These are phyloP conservation scores for Galeopsomyia nigrocyanea DNA, from an alignment of 2,888 invertebrate genomes.

Conservation along the genomic window DNA sequence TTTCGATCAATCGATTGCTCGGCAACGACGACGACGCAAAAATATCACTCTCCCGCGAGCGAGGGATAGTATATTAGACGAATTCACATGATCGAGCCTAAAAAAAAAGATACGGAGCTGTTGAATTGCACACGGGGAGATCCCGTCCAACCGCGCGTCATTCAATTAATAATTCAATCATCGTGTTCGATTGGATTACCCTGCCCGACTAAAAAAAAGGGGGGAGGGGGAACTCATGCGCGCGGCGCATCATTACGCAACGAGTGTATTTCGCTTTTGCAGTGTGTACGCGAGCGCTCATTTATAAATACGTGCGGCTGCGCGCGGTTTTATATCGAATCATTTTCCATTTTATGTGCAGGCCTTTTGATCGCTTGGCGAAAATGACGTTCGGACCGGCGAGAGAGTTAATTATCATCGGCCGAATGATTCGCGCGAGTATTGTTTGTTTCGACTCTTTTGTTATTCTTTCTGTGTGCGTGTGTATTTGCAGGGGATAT, in stretches of 20 bases:
- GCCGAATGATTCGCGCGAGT: conserved; percentile 49
- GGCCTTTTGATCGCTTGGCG: conserved; percentile 54
- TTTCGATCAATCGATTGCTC: neutral
- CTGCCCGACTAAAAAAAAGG: conserved; percentile 57
- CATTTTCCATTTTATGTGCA: conserved; percentile 57
- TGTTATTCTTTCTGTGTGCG: conserved; percentile 45
- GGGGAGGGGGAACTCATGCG: conserved; percentile 40
- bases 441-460: conserved; percentile 33
- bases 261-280: conserved; percentile 21
- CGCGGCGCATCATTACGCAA: conserved; percentile 58
- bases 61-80: neutral
- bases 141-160: conserved; percentile 58
- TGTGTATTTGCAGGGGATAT: too few species aligned
- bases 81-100: conserved; percentile 4
- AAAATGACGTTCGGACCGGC: conserved; percentile 49
- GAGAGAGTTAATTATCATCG: conserved; percentile 57
- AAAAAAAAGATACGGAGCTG: neutral
- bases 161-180: conserved; percentile 69
- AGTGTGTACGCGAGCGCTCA: too few species aligned
- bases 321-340: conserved; percentile 56
- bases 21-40: neutral
- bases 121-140: neutral
- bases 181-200: conserved; percentile 65
- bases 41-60: neutral
- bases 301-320: neutral